Conservation (phyloP, 2,113 vertebrate species). For the Tympanuchus pallidicinctus region DNA sequence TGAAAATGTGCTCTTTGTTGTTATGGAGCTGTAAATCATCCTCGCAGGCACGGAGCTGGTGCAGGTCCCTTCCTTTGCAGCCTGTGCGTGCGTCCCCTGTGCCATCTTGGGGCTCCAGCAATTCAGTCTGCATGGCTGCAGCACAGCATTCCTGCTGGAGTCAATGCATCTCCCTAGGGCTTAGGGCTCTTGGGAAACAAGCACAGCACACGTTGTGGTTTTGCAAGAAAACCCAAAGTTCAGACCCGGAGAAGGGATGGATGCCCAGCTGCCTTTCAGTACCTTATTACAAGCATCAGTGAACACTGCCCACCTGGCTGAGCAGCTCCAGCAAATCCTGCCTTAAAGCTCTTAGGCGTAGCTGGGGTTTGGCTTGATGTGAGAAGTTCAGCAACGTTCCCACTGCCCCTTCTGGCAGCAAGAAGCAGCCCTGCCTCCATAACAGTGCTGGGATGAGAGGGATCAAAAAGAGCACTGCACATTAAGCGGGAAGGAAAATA, state of each 20-base stretch:
- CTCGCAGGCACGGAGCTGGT: neutral
- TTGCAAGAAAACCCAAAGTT: neutral
- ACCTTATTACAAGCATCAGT: neutral
- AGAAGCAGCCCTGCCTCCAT: neutral
- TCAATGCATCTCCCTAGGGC: neutral
- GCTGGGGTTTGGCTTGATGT: neutral
- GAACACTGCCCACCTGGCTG: neutral
- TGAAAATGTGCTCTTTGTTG: neutral
- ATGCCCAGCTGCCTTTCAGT: neutral
- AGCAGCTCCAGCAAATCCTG: neutral
- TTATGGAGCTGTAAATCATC: neutral
- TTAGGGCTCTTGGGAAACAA: neutral
- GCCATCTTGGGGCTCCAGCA: neutral
- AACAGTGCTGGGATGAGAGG: neutral
- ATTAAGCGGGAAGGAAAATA: neutral
- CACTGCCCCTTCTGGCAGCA: neutral
- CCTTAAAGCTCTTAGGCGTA: neutral
- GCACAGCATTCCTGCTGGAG: neutral
- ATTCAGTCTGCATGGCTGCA: fast-evolving
- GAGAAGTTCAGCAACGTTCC: neutral
- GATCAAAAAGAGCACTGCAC: neutral
- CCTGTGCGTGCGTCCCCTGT: fast-evolving
- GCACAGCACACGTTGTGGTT: fast-evolving
- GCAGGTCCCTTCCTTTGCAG: neutral
- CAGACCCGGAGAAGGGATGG: neutral